Percentiles rank a stretch among this genome's conserved stretches.
Evolutionary conservation across 2,888 invertebrate genomes (phyloP).

Genomic region (Agrenia bidenticulata): DNA sequence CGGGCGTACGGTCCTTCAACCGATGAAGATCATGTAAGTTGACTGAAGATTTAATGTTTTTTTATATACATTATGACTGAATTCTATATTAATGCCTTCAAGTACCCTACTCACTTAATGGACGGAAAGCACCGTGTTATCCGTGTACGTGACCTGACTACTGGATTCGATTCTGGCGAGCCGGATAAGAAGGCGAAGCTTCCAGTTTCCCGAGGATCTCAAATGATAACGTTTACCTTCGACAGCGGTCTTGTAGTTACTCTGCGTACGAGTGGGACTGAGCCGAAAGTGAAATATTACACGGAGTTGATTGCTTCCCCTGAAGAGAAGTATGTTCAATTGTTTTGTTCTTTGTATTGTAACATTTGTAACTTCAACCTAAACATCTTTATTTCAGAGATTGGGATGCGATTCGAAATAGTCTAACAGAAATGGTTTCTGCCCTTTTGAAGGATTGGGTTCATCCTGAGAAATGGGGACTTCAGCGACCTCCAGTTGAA

Average conservation of each 20-base stretch:
- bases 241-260: slow-evolving; percentile 82
- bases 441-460: slow-evolving; percentile 77
- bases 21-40: background rate
- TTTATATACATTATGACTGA: no score
- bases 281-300: slow-evolving; percentile 99
- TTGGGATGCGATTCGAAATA: slow-evolving; percentile 63
- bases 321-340: slow-evolving; percentile 61
- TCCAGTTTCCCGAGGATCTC: slow-evolving; percentile 66
- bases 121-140: slow-evolving; percentile 66
- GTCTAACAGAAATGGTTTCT: slow-evolving; percentile 72
- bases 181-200: slow-evolving; percentile 69
- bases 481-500: slow-evolving; percentile 58
- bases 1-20: slow-evolving; percentile 61
- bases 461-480: slow-evolving; percentile 71
- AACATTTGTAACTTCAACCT: no score
- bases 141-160: slow-evolving; percentile 82
- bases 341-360: slow-evolving; percentile 4
- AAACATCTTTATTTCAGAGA: slow-evolving; percentile 65
- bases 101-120: slow-evolving; percentile 72
- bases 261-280: slow-evolving; percentile 94
- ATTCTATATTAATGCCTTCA: no score
- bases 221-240: slow-evolving; percentile 96
- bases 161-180: slow-evolving; percentile 76
- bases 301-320: slow-evolving; percentile 79
- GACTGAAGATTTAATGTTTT: no score